These are phyloP conservation scores for Oligia fasciuncula DNA, from an alignment of 2,888 invertebrate genomes.

Conservation along the genomic window DNA sequence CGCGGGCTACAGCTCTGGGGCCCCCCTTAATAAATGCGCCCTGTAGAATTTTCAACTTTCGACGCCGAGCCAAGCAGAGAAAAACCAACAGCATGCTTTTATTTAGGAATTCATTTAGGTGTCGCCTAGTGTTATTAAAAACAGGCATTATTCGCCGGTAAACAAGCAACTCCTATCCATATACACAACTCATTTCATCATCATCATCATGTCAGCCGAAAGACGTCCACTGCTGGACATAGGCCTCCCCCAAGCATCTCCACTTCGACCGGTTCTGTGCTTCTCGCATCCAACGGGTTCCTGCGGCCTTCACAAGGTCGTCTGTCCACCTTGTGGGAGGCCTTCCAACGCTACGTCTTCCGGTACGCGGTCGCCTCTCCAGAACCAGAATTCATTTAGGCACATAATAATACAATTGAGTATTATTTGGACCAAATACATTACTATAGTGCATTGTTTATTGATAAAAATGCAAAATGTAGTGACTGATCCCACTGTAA, in stretches of 20 bases:
- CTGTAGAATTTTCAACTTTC: not conserved
- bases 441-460: conserved; percentile 21
- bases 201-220: too few relatives aligned
- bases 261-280: too few relatives aligned
- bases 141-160: not conserved
- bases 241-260: too few relatives aligned
- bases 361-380: too few relatives aligned
- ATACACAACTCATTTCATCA: not conserved
- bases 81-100: not conserved
- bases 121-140: not conserved
- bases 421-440: not conserved
- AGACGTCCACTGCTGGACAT: too few relatives aligned
- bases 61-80: too few relatives aligned
- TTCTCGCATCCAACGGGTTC: too few relatives aligned
- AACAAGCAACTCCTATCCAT: not conserved
- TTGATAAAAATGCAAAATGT: conserved; percentile 29
- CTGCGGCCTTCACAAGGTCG: too few relatives aligned
- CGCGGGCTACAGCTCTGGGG: too few relatives aligned
- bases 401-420: conserved; percentile 11
- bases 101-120: not conserved
- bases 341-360: too few relatives aligned
- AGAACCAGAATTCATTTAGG: not conserved
- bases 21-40: not conserved
- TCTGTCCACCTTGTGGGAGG: too few relatives aligned
- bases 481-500: conserved; percentile 2